A percentile compares a stretch with the other conserved stretches of the same genome.
Conservation (phyloP, 2,113 vertebrate genomes). For the Eudyptes chrysolophus region DNA sequence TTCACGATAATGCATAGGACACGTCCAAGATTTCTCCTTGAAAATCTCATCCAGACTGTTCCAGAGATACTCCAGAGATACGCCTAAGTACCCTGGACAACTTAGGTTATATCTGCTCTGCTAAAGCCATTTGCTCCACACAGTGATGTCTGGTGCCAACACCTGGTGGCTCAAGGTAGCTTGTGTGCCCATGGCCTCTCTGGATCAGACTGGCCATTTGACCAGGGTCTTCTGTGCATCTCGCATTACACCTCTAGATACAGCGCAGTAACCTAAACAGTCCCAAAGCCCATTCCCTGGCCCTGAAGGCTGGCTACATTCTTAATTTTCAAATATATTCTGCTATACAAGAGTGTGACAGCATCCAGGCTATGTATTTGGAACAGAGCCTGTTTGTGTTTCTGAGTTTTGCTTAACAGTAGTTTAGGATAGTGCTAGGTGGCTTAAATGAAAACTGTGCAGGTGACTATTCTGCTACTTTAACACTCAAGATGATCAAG, state of each 20-base stretch:
- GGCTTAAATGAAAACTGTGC: not conserved
- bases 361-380: not conserved
- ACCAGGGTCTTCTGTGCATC: not conserved
- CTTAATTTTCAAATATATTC: not conserved
- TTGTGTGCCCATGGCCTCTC: not conserved
- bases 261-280: not conserved
- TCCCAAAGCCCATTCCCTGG: not conserved
- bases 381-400: not conserved
- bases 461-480: not conserved
- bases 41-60: not conserved
- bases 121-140: not conserved
- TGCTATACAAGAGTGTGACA: not conserved
- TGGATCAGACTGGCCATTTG: not conserved
- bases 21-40: not conserved
- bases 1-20: not conserved
- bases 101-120: not conserved
- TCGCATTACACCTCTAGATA: not conserved
- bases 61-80: rapidly evolving
- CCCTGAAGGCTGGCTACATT: not conserved
- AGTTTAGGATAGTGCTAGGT: not conserved
- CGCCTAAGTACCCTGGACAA: not conserved
- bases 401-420: not conserved
- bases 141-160: not conserved
- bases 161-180: not conserved
- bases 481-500: not conserved